Base-by-base conservation (phyloP, 2,113 vertebrate genomes). In the Neolamprologus modestus region DNA sequence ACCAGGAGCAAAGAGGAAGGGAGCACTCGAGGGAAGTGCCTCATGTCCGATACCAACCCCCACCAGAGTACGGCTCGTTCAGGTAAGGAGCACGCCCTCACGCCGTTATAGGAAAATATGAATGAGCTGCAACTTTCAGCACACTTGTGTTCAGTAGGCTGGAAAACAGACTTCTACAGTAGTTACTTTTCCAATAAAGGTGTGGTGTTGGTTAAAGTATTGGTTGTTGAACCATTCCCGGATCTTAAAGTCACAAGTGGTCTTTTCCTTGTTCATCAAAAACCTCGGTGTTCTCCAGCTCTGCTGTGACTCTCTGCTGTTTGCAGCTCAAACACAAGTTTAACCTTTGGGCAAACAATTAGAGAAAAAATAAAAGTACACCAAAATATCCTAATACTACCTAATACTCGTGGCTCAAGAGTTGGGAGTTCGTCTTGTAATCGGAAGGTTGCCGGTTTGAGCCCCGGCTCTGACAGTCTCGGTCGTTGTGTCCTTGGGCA, bases 1-100 rank as follows among this genome's bases (percentile, higher is more conserved):
- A 98, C 93, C 94, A 97, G 7, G 98, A 99, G 37, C 97, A 97
- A 90, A 97, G 98, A 71, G 87, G 96, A 89, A 96, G 97, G 94
- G 97, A 97, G 81, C 97, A 96, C 96, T 98, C 95, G 88, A 97
- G 96, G 96, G 98, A 99, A 88, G 93, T 98, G 87, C 98, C 98
- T 14, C 97, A 98, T 71, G 97, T 99, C 92, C 97, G 98, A n/a
- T 99, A 99, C 96, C 98, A 99, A 92, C 98, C 98, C 50, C 98
- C 98, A 59, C 98, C 98, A 11, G 98, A 99, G 88, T 99, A 99
- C 40, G 98, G 98, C 21, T 98, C 98, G 3, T 97, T 98, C 96
- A 98, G 98, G 98, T 99, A 96, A 97, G 96, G 19, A 81, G 33
- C n/a, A 19, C 12, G 8, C 13, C n/a, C 40, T 28, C 28, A 35